Evolutionary conservation across 35 echinoderm and acorn worm species (phyloP), one percentile per base, ranked within the genome.

Genomic region (Stichopus chloronotus): DNA sequence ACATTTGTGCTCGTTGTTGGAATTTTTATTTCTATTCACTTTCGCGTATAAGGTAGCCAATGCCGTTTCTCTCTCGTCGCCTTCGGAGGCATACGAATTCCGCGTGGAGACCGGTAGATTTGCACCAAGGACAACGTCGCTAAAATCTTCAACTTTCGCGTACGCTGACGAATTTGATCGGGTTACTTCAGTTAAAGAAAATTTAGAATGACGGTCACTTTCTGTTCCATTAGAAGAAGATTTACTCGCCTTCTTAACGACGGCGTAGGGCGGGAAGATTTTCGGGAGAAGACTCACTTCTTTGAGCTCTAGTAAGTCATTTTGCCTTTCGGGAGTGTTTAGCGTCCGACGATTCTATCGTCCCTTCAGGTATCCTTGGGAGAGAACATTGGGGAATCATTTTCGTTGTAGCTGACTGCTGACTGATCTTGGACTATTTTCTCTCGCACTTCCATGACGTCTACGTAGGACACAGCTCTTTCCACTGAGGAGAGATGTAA

Each of bases 11-110:
- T 83, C 80, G 13, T 83, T 83, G 17, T 83, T 83, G 3, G 80
- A 83, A 14, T 83, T 83, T 83, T 43, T 83, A 43, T 83, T 83
- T 56, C 55, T 83, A 56, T 83, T 83, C 6, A 83, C 80, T 83
- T 83, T 83, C 4, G 80, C 80, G 53, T 83, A 83, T 16, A 83
- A 56, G 55, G 25, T 83, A 55, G 14, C 17, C 1, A 83, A 83
- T 56, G 25, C 52, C 6, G 10, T 83, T 53, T 83, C 80, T 8
- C 61, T 10, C 17, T 13, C 10, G 4, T 10, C 11, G 11, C 10
- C 61, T 17, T 13, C 61, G 61, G 61, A 65, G 30, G 30, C 30
- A 43, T 43, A 43, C 17, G 61, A 65, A 65, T 7, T 65, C 17
- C 61, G 61, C 10, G 61, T 65, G 11, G 61, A 16, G 61, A 65